Percentiles rank a stretch among this genome's conserved stretches.
Evolutionary conservation across 2,888 invertebrate genomes (phyloP).

Genomic region (Panopea generosa): DNA sequence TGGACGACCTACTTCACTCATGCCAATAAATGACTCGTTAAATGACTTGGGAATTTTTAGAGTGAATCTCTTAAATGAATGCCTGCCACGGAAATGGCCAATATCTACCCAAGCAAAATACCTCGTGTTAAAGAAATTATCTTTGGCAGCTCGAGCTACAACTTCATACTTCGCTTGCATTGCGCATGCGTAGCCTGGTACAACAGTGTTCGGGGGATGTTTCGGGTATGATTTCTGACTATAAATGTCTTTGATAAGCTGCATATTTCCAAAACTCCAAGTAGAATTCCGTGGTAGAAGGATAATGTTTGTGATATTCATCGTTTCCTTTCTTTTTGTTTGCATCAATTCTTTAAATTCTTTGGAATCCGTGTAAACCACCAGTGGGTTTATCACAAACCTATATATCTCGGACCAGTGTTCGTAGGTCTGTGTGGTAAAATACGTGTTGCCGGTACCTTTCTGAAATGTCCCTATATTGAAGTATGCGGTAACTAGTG

Average conservation of each 20-base stretch:
- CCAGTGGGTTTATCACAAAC: constrained; percentile 56
- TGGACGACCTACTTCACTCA: constrained; percentile 11
- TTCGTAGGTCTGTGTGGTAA: constrained; percentile 43
- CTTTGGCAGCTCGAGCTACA: constrained; percentile 44
- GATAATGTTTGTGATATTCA: constrained; percentile 47
- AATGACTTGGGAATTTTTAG: constrained; percentile 29
- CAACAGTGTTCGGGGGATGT: constrained; percentile 68
- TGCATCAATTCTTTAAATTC: constrained; percentile 39
- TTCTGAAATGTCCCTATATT: constrained; percentile 66
- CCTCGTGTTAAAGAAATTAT: constrained; percentile 52
- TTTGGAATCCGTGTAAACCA: constrained; percentile 67
- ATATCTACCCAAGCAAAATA: constrained; percentile 73
- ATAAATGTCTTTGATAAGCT: constrained; percentile 53
- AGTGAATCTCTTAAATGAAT: constrained; percentile 35
- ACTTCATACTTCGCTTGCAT: constrained; percentile 69
- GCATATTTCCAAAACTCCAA: constrained; percentile 62
- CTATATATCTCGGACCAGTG: constrained; percentile 49
- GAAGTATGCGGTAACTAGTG: constrained; percentile 70
- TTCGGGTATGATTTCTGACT: constrained; percentile 62
- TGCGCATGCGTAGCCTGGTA: constrained; percentile 67
- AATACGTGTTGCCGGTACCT: constrained; percentile 16
- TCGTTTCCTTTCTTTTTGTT: constrained; percentile 28
- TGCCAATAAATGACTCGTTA: constrained; percentile 40
- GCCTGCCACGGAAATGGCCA: constrained; percentile 66
- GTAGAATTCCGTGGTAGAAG: constrained; percentile 46